Conservation (phyloP, 2,113 vertebrate genomes). For the Marmota flaviventris region DNA sequence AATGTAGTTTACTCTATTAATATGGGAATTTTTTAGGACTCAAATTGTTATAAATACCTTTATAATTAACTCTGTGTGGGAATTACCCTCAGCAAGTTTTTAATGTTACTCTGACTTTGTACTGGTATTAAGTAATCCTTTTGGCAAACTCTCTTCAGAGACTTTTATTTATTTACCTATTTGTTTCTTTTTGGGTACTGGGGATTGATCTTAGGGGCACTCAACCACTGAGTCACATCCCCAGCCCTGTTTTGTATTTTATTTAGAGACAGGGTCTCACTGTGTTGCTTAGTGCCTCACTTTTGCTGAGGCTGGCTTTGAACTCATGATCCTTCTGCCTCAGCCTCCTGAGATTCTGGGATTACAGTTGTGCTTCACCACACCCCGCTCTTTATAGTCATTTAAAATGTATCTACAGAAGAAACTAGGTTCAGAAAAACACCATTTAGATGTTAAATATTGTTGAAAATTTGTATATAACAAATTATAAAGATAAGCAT, state of each 20-base stretch:
- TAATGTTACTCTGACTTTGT: slow-evolving; percentile 44
- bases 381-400: not conserved
- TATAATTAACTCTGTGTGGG: slow-evolving; percentile 19
- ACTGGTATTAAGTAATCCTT: slow-evolving; percentile 41
- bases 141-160: slow-evolving; percentile 1
- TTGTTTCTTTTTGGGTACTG: no score
- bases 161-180: no score
- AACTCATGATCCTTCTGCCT: no score
- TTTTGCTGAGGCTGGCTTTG: no score
- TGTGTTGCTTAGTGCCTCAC: no score
- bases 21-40: not conserved
- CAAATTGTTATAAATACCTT: slow-evolving; percentile 51
- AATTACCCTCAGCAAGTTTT: slow-evolving; percentile 19
- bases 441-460: slow-evolving; percentile 55
- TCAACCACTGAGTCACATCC: no score
- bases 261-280: no score
- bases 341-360: no score
- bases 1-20: not conserved
- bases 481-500: slow-evolving; percentile 17
- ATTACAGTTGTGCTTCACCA: no score
- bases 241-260: no score
- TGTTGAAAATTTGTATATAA: slow-evolving; percentile 53
- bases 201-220: no score
- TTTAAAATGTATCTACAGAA: slow-evolving; percentile 52
- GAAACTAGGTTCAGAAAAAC: slow-evolving; percentile 47